Evolutionary conservation across 2,888 invertebrate species (phyloP).

Genomic region (Athrips mouffetella): DNA sequence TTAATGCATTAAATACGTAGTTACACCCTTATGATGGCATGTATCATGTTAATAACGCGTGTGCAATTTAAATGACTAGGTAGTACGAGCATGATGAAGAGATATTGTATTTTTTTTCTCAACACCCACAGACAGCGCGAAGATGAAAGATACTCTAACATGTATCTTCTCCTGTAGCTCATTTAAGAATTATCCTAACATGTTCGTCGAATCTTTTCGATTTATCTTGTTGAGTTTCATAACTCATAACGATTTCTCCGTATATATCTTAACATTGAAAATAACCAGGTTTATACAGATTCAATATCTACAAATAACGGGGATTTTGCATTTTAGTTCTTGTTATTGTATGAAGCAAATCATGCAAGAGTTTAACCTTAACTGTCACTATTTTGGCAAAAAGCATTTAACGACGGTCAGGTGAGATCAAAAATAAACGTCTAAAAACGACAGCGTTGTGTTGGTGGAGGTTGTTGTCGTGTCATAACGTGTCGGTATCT

Average conservation of each 20-base stretch:
- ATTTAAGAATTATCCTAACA: conserved; percentile 1
- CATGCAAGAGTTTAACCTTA: conserved; percentile 2
- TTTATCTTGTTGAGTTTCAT: neutral
- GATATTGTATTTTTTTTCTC: conserved; percentile 12
- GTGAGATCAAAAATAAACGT: conserved; percentile 52
- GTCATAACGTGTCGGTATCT: conserved; percentile 62
- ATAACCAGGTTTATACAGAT: no score
- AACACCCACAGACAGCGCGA: conserved; percentile 8
- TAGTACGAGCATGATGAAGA: conserved; percentile 7
- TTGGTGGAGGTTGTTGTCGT: conserved; percentile 62
- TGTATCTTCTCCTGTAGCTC: neutral
- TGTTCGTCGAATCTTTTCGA: neutral
- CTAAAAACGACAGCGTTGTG: conserved; percentile 38
- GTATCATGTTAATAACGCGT: conserved; percentile 28
- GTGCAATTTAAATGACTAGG: conserved; percentile 17
- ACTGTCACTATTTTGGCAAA: conserved; percentile 5
- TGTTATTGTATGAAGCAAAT: neutral
- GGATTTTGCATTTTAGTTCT: neutral
- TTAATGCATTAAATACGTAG: conserved; percentile 61
- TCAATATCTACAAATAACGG: no score
- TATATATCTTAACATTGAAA: no score
- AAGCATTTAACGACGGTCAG: conserved; percentile 22
- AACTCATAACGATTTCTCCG: no score
- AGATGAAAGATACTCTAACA: conserved; percentile 1
- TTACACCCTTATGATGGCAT: conserved; percentile 41